phyloP scores from a whole-genome alignment of 2,888 invertebrate species.

The Lasioglossum villosulum region DNA sequence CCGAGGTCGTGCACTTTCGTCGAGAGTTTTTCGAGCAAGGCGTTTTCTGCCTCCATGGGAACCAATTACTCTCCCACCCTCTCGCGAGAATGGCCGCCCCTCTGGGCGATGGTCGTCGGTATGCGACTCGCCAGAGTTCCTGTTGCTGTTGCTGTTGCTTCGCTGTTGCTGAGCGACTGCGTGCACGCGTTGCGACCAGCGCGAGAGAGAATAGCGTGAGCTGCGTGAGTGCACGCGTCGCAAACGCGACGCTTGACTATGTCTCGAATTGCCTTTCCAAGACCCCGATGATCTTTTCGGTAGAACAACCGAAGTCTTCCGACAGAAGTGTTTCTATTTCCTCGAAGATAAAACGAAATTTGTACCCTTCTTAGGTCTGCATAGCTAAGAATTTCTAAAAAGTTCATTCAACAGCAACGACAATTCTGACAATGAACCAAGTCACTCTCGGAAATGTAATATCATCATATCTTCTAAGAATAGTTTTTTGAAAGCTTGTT shows the following conservation, averaged over 20 bases:
- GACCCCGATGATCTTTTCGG: background rate
- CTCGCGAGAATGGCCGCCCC: conserved; percentile 71
- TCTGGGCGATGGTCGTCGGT: conserved; percentile 71
- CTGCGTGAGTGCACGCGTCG: conserved; percentile 42
- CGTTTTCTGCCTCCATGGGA: conserved; percentile 85
- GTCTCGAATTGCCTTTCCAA: background rate
- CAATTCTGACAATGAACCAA: background rate
- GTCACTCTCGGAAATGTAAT: background rate
- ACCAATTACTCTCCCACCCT: conserved; percentile 85
- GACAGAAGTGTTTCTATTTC: background rate
- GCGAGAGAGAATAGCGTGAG: conserved; percentile 16
- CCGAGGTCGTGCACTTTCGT: conserved; percentile 57
- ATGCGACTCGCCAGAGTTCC: conserved; percentile 53
- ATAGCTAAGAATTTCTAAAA: background rate
- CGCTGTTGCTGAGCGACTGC: conserved; percentile 25
- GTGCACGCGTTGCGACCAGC: conserved; percentile 37
- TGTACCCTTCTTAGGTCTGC: no score
- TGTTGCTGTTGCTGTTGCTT: conserved; percentile 34
- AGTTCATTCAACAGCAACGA: background rate
- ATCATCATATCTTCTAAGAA: background rate
- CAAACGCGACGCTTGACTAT: background rate
- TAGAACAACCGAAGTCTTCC: background rate
- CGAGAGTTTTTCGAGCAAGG: conserved; percentile 67
- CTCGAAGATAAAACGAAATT: background rate
- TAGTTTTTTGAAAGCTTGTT: background rate